These are phyloP conservation scores for Cheirogaleus major DNA, from an alignment of 2,797 vertebrate species.

Conservation along the genomic window DNA sequence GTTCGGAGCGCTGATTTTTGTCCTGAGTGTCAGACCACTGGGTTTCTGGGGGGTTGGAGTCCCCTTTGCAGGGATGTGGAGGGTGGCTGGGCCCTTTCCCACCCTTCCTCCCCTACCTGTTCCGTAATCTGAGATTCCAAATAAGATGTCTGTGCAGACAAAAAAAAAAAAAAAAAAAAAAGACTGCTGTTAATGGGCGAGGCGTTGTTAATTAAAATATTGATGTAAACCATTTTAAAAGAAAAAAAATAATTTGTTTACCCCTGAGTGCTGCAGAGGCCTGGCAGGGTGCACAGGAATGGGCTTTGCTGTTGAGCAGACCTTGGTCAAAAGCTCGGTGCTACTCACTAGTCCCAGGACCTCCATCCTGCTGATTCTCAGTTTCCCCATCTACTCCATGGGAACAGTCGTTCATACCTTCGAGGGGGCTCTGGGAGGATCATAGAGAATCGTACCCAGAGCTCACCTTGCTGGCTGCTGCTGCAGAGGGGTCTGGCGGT, in stretches of 20 bases:
- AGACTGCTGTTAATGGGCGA: background rate
- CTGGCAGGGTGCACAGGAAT: fast-evolving
- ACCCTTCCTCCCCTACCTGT: too few species aligned
- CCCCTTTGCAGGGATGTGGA: background rate
- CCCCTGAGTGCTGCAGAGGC: background rate
- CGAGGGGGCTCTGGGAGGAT: fast-evolving
- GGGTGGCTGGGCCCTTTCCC: fast-evolving
- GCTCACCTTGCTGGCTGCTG: background rate
- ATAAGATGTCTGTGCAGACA: background rate
- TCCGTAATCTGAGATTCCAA: background rate
- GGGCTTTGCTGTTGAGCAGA: background rate
- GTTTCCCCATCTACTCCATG: background rate
- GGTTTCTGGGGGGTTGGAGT: background rate
- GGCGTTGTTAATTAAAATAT: background rate
- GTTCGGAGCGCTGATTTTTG: background rate
- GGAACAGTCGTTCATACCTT: too few species aligned
- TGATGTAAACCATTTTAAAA: background rate
- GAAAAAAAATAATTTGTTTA: background rate
- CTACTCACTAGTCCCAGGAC: fast-evolving
- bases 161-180: background rate
- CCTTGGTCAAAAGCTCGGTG: background rate
- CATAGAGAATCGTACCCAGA: fast-evolving
- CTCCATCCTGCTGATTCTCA: background rate
- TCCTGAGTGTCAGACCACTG: fast-evolving
- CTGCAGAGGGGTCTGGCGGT: background rate